phyloP scores from a whole-genome alignment of 2,113 vertebrate species.

The Dromiciops gliroides region DNA sequence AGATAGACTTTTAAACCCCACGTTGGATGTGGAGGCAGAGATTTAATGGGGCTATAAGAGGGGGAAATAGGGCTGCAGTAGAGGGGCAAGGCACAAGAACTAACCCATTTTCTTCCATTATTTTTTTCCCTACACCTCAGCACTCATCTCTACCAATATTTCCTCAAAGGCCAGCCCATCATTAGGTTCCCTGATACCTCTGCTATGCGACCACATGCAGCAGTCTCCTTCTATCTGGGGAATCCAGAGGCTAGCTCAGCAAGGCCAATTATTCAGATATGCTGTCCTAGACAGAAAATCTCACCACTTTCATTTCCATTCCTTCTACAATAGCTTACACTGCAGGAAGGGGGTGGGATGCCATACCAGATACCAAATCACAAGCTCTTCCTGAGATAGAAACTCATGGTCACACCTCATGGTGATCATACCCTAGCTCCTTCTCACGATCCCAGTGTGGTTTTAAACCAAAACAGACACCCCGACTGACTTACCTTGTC shows the following conservation, averaged over 20 bases:
- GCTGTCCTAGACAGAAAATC: not conserved
- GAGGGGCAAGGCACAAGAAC: not conserved
- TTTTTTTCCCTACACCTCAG: not conserved
- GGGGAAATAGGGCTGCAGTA: not conserved
- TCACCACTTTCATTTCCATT: not conserved
- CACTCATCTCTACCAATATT: not conserved
- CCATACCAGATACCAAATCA: not conserved
- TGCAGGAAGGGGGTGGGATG: no score
- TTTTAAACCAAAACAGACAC: not conserved
- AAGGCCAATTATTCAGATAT: not conserved
- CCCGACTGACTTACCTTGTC: not conserved
- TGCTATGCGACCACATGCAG: not conserved
- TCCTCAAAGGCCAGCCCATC: not conserved
- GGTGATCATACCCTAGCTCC: not conserved
- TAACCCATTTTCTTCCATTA: not conserved
- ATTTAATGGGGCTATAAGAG: not conserved
- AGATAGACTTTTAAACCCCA: not conserved
- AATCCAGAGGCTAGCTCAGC: not conserved
- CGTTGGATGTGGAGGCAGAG: not conserved
- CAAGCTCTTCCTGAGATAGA: not conserved
- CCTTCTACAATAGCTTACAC: not conserved
- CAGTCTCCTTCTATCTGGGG: not conserved
- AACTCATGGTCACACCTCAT: not conserved
- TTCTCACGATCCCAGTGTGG: no score
- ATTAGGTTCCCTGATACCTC: not conserved